A percentile compares a stretch with the other conserved stretches of the same genome.
Conservation (phyloP, 2,797 vertebrate genomes). For the Poecilia velifera region DNA sequence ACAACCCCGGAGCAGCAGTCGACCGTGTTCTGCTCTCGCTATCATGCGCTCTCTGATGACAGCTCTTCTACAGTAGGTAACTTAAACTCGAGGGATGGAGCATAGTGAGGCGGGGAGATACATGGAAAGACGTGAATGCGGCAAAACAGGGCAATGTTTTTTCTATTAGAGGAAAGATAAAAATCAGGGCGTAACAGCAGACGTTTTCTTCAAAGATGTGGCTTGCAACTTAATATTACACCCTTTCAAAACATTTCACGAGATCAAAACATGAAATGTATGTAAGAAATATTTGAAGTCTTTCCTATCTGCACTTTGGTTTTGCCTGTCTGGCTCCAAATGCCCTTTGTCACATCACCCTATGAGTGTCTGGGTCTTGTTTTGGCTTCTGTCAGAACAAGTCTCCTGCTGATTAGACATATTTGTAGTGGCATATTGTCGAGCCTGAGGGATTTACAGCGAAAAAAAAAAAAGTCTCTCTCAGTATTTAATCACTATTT, state of each 20-base stretch:
- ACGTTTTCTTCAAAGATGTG: slow-evolving; percentile 12
- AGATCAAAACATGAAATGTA: slow-evolving; percentile 47
- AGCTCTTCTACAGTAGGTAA: slow-evolving; percentile 63
- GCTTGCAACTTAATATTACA: slow-evolving; percentile 37
- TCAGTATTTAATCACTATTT: slow-evolving; percentile 76
- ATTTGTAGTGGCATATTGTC: slow-evolving; percentile 77
- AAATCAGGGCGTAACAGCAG: slow-evolving; percentile 39
- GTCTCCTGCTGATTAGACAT: slow-evolving; percentile 67
- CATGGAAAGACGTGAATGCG: slow-evolving; percentile 38
- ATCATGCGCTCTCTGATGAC: slow-evolving; percentile 64
- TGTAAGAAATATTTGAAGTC: slow-evolving; percentile 54
- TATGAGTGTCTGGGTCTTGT: slow-evolving; percentile 72
- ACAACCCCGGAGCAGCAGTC: slow-evolving; percentile 60
- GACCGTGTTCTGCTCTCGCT: slow-evolving; percentile 49
- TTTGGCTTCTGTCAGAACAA: slow-evolving; percentile 80
- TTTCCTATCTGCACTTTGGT: slow-evolving; percentile 40
- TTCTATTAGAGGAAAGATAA: slow-evolving; percentile 26
- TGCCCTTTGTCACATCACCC: slow-evolving; percentile 74
- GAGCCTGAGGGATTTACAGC: slow-evolving; percentile 65
- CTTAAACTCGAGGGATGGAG: slow-evolving; percentile 50
- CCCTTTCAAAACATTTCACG: slow-evolving; percentile 32
- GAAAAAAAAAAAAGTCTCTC: slow-evolving; percentile 67
- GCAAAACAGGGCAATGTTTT: slow-evolving; percentile 34
- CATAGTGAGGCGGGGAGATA: slow-evolving; percentile 17
- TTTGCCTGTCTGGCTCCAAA: slow-evolving; percentile 65